Evolutionary conservation across 2,113 vertebrate species (phyloP).

Genomic region (Amphilophus citrinellus): DNA sequence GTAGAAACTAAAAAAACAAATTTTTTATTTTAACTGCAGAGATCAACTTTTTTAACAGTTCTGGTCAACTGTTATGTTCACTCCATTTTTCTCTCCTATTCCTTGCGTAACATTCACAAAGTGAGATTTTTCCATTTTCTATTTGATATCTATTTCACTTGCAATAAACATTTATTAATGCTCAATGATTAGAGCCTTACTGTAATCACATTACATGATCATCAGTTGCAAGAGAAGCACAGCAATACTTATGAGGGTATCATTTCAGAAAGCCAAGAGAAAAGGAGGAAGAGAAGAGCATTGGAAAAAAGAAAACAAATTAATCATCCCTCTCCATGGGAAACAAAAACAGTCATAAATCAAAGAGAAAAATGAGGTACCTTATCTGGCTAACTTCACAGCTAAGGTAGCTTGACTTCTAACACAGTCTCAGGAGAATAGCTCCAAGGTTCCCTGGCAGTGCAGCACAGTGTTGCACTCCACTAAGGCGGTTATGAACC

Average conservation of each 20-base stretch:
- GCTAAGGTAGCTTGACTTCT: conserved; percentile 81
- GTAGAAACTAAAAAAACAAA: too few relatives aligned
- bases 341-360: conserved; percentile 82
- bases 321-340: conserved; percentile 72
- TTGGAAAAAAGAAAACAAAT: conserved; percentile 77
- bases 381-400: conserved; percentile 82
- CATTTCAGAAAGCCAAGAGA: conserved; percentile 38
- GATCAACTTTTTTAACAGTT: not conserved
- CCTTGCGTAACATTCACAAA: not conserved
- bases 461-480: conserved; percentile 44
- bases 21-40: not conserved
- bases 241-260: conserved; percentile 29
- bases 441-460: conserved; percentile 58
- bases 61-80: not conserved
- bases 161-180: conserved; percentile 32
- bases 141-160: conserved; percentile 10
- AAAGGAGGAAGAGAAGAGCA: conserved; percentile 29
- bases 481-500: conserved; percentile 56
- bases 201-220: conserved; percentile 9
- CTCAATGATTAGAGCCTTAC: not conserved
- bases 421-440: conserved; percentile 69
- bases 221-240: conserved; percentile 31
- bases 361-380: conserved; percentile 79
- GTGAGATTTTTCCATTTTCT: not conserved
- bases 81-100: not conserved